These are phyloP conservation scores for Oscheius sp. DNA, from an alignment of 2,888 invertebrate genomes.

Conservation along the genomic window DNA sequence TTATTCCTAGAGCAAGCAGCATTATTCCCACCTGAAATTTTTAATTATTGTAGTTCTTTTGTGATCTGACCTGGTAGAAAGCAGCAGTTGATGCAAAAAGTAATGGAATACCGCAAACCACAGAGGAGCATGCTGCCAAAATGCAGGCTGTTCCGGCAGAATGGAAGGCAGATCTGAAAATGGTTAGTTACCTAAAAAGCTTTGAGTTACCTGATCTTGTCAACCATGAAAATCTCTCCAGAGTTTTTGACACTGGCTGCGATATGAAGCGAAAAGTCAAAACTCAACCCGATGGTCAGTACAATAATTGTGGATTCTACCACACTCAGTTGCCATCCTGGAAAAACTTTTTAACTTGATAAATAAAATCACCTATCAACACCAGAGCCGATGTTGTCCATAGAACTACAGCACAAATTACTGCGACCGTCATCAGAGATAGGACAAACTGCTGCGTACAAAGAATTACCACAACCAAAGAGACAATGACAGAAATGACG, in stretches of 20 bases:
- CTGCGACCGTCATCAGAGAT: constrained; percentile 42
- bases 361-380: constrained; percentile 38
- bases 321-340: constrained; percentile 71
- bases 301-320: constrained; percentile 71
- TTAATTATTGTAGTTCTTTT: neutral
- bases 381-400: constrained; percentile 50
- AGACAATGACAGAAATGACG: constrained; percentile 56
- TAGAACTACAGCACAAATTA: constrained; percentile 49
- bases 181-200: too few species aligned
- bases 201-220: constrained; percentile 35
- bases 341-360: constrained; percentile 4
- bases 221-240: constrained; percentile 21
- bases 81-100: constrained; percentile 49
- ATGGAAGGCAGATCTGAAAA: constrained; percentile 40
- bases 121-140: constrained; percentile 46
- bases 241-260: constrained; percentile 42
- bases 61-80: constrained; percentile 44
- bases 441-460: constrained; percentile 53
- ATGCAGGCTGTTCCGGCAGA: constrained; percentile 50
- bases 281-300: constrained; percentile 69
- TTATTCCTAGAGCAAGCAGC: constrained; percentile 47
- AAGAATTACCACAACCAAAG: constrained; percentile 60
- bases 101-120: constrained; percentile 49
- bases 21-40: constrained; percentile 50
- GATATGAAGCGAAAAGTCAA: constrained; percentile 71